Conservation (phyloP, 2,113 vertebrate genomes). For the Lucifuga dentata region DNA sequence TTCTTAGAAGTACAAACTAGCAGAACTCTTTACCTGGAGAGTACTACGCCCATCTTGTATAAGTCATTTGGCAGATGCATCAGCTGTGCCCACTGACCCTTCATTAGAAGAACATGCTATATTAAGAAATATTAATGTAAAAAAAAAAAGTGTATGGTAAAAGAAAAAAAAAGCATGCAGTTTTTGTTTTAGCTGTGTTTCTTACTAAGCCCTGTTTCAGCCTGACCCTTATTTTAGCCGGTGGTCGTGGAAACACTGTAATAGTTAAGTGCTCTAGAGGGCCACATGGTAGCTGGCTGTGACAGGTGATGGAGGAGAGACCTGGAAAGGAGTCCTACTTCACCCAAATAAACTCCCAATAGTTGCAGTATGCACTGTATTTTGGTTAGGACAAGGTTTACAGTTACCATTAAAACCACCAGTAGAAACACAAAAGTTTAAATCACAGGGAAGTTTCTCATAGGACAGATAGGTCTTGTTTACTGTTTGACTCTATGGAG, state of each 20-base stretch:
- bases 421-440: background rate
- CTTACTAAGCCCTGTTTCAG: slow-evolving; percentile 23
- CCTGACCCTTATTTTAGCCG: slow-evolving; percentile 60
- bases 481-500: too few species aligned
- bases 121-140: background rate
- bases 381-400: background rate
- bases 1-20: background rate
- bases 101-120: slow-evolving; percentile 53
- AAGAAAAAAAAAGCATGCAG: slow-evolving; percentile 8
- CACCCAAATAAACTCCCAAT: slow-evolving; percentile 33
- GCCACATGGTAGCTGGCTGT: slow-evolving; percentile 67
- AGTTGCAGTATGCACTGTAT: background rate
- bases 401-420: background rate
- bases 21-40: slow-evolving; percentile 63
- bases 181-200: slow-evolving; percentile 44
- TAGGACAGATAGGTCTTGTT: too few species aligned
- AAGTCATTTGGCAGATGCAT: slow-evolving; percentile 66
- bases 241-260: slow-evolving; percentile 71
- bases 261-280: slow-evolving; percentile 70
- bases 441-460: too few species aligned
- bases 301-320: slow-evolving; percentile 68
- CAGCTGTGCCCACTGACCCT: slow-evolving; percentile 40
- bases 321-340: slow-evolving; percentile 25
- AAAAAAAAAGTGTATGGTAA: background rate
- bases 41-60: slow-evolving; percentile 69